These are phyloP conservation scores for Nomada flava DNA, from an alignment of 2,888 invertebrate genomes.

Conservation along the genomic window DNA sequence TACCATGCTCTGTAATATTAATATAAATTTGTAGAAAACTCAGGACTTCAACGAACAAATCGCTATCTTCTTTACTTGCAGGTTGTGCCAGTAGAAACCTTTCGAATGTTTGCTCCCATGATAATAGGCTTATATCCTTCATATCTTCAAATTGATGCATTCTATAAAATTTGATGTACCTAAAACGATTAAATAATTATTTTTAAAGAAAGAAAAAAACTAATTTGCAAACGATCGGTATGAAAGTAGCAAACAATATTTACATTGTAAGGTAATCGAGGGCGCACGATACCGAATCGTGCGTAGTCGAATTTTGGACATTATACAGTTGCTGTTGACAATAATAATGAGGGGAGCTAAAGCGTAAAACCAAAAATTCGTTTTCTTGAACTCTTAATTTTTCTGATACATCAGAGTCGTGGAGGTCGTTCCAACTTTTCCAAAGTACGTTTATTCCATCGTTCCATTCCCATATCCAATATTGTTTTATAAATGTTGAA, in stretches of 20 bases:
- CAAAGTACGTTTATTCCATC: slow-evolving; percentile 73
- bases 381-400: slow-evolving; percentile 76
- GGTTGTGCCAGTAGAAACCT: slow-evolving; percentile 88
- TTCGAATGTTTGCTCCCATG: slow-evolving; percentile 87
- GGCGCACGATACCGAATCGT: slow-evolving; percentile 86
- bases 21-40: slow-evolving; percentile 81
- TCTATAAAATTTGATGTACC: slow-evolving; percentile 84
- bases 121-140: slow-evolving; percentile 84
- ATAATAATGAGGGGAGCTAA: slow-evolving; percentile 85
- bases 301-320: slow-evolving; percentile 88
- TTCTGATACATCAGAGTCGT: slow-evolving; percentile 68
- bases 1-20: slow-evolving; percentile 74
- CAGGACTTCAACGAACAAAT: slow-evolving; percentile 86
- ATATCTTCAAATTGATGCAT: slow-evolving; percentile 77
- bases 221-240: background rate
- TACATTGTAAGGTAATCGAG: slow-evolving; percentile 87
- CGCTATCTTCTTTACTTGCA: slow-evolving; percentile 87
- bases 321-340: slow-evolving; percentile 86
- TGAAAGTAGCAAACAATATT: slow-evolving; percentile 56
- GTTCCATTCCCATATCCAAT: slow-evolving; percentile 81
- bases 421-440: slow-evolving; percentile 70
- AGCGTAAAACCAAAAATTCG: slow-evolving; percentile 85
- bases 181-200: slow-evolving; percentile 70
- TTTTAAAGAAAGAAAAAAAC: background rate
- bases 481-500: slow-evolving; percentile 76